Evolutionary conservation across 2,113 vertebrate genomes (phyloP).

Genomic region (Eira barbara): DNA sequence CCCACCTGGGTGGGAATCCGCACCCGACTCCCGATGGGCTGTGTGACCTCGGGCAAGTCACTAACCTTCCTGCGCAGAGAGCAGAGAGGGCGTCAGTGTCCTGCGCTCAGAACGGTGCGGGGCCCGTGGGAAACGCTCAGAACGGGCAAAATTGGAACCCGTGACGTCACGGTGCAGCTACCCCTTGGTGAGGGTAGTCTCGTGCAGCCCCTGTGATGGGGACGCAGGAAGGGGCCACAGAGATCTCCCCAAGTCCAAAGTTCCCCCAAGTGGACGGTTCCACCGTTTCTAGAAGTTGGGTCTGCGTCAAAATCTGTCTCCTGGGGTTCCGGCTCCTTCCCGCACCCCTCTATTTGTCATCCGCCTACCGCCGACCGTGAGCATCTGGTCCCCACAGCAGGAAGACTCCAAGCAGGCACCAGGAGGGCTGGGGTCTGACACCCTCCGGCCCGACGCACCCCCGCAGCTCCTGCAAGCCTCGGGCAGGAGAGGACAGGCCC

Average conservation of each 20-base stretch:
- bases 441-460: neutral
- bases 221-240: neutral
- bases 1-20: neutral
- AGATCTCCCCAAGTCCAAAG: rapidly evolving
- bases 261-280: neutral
- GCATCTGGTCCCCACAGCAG: neutral
- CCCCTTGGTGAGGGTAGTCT: neutral
- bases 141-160: neutral
- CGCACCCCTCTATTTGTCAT: neutral
- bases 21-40: neutral
- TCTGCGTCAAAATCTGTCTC: neutral
- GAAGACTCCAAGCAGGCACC: neutral
- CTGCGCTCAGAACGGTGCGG: neutral
- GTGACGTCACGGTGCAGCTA: rapidly evolving
- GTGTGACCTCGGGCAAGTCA: neutral
- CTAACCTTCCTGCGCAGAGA: neutral
- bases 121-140: neutral
- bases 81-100: neutral
- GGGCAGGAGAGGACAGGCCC: neutral
- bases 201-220: neutral
- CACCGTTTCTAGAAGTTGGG: neutral
- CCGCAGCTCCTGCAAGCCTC: neutral
- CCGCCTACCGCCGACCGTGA: neutral
- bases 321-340: neutral
- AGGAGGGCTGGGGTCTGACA: neutral